phyloP scores from a whole-genome alignment of 2,113 vertebrate genomes.

The Hyaena hyaena region DNA sequence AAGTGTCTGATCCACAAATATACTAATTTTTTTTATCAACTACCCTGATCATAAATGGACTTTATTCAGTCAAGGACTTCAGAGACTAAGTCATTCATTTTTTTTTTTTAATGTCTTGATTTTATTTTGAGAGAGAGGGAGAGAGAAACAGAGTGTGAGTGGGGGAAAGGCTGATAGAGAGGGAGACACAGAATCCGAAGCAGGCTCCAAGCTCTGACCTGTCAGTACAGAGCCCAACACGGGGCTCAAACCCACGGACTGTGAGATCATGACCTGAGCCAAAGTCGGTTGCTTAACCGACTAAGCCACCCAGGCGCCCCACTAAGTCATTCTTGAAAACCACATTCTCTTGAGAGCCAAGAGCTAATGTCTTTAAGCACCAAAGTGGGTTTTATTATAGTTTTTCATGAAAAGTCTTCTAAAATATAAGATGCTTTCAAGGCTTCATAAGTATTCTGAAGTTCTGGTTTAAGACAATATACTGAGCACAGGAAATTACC shows the following conservation, averaged over 20 bases:
- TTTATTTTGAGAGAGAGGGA: no score
- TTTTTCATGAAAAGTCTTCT: background rate
- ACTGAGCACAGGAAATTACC: background rate
- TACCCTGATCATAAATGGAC: background rate
- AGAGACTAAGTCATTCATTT: background rate
- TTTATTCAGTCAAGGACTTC: background rate
- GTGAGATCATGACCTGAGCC: no score
- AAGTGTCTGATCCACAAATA: background rate
- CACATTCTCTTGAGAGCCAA: background rate
- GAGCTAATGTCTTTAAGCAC: background rate
- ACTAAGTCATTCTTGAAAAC: conserved; percentile 18
- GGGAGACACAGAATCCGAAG: no score
- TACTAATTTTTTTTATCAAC: background rate
- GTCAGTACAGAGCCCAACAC: no score
- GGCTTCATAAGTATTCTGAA: background rate
- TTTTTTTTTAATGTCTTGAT: no score
- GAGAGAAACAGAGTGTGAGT: no score
- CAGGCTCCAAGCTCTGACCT: no score
- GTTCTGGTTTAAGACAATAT: background rate
- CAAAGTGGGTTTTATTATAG: background rate
- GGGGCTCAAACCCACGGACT: no score
- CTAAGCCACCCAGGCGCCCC: no score
- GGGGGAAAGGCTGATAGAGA: no score
- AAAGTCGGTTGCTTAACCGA: no score
- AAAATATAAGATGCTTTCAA: background rate